Evolutionary conservation across 2,113 vertebrate genomes (phyloP), one percentile per base, ranked within the genome.

Genomic region (Sula dactylatra): DNA sequence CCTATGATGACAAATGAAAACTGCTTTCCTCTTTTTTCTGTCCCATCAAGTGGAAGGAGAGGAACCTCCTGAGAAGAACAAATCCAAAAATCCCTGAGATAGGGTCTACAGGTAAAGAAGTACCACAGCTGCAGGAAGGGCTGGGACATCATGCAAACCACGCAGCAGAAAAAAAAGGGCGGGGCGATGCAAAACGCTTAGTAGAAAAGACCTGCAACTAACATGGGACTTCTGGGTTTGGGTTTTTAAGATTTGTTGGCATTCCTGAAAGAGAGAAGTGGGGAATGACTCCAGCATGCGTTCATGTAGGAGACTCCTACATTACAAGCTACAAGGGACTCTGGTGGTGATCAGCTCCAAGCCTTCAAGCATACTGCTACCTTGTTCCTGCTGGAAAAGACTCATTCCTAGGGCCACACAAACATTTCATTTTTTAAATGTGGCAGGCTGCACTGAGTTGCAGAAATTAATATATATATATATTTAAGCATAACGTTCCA

Each of bases 281-380:
- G 42, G 13, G 31, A 72, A 61, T 54, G 22, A 90, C 62, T 77
- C 32, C 49, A 55, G 24, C 31, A 55, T 8, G 5, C 3, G 1
- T n/a, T 86, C 29, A 31, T 0, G 0, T 3, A 55, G 2, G 32
- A 38, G 16, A 42, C 18, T 69, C 31, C 17, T 27, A 17, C 1
- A 0, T 86, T 79, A 71, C 34, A 86, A 86, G 40, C 62, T 79
- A 72, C 20, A 54, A 44, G 36, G 49, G 64, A 72, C 62, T 47
- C 40, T 16, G 34, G 49, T 81, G 42, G 32, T 44, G 31, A 88
- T 54, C 45, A 78, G 64, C 42, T 88, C 76, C 50, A 73, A 44
- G 56, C 31, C 64, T 70, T 82, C 40, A n/a, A 44, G 24, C 38
- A 45, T 5, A 62, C 25, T 36, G 20, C 67, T 77, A 44, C 50